Base-by-base conservation (phyloP, 2,797 vertebrate species). In the Mus spretus region DNA sequence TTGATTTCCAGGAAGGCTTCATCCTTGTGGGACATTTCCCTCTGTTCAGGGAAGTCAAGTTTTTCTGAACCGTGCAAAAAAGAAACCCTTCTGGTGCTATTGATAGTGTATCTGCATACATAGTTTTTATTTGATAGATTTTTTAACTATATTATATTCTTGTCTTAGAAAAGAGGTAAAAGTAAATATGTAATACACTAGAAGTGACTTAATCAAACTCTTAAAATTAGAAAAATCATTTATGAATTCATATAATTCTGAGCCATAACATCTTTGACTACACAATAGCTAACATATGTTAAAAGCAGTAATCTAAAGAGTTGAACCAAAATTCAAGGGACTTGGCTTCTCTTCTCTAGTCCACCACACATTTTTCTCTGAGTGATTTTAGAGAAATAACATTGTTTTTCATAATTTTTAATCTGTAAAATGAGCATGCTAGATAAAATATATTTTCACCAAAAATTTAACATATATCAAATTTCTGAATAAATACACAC, bases 1-100 rank as follows among this genome's bases (percentile, higher is more conserved):
- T 96, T 97, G 77, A 97, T 96, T 97, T 98, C 91, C 89, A 97
- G 92, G 84, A 96, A 96, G 72, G 1, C 26, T 91, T 97, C 95
- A 83, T 84, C 83, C 94, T 91, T 95, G 55, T 40, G 89, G 97
- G 72, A 50, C 19, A 80, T 93, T 97, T 97, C 6, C 86, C 59
- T 95, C 10, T 94, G 50, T 59, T 94, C 3, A 75, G 65, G 77
- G 57, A 97, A 93, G 50, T 96, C 89, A 79, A 87, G 4, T 79
- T 95, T 91, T 81, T 19, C 44, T 61, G 89, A 31, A 14, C 26
- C 90, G 44, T 55, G 31, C 9, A 93, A 95, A 65, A 93, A 96
- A 95, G 70, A 92, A 97, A 94, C 2, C 13, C 14, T 93, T 96
- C 44, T 81, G 13, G 53, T 72, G 28, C 9, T 83, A 24, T 78